phyloP scores from a whole-genome alignment of 2,113 vertebrate species.

The Gobius niger region DNA sequence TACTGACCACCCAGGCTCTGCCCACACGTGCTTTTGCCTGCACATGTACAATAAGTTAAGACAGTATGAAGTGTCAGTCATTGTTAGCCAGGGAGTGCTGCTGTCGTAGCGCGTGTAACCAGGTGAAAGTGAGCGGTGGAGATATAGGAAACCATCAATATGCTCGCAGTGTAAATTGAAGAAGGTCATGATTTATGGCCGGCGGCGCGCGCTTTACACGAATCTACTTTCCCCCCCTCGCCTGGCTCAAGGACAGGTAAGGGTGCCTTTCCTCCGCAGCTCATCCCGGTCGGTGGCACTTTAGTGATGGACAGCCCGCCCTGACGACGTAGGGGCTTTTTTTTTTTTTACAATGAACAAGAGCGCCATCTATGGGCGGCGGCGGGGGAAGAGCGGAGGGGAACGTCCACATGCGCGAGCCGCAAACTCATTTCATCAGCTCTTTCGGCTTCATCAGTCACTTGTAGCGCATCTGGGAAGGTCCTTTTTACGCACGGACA shows the following conservation, averaged over 20 bases:
- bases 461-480: conserved; percentile 14
- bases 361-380: conserved; percentile 68
- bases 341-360: conserved; percentile 58
- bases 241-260: conserved; percentile 76
- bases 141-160: conserved; percentile 74
- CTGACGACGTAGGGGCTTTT: background rate
- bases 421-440: conserved; percentile 20
- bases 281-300: conserved; percentile 61
- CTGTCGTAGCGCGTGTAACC: conserved; percentile 66
- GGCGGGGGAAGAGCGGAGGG: background rate
- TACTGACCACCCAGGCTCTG: conserved; percentile 20
- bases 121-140: conserved; percentile 70
- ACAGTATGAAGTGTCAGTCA: conserved; percentile 69
- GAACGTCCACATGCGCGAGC: background rate
- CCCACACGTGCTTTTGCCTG: conserved; percentile 11
- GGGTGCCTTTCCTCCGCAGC: conserved; percentile 64
- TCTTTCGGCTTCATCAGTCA: conserved; percentile 10
- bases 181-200: conserved; percentile 75
- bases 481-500: conserved; percentile 36
- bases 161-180: conserved; percentile 73
- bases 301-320: conserved; percentile 59
- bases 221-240: conserved; percentile 62
- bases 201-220: conserved; percentile 56
- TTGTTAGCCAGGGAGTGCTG: conserved; percentile 55
- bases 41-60: conserved; percentile 24